A percentile compares a stretch with the other conserved stretches of the same genome.
phyloP scores from a whole-genome alignment of 2,888 invertebrate genomes.

The Volucella zonaria region DNA sequence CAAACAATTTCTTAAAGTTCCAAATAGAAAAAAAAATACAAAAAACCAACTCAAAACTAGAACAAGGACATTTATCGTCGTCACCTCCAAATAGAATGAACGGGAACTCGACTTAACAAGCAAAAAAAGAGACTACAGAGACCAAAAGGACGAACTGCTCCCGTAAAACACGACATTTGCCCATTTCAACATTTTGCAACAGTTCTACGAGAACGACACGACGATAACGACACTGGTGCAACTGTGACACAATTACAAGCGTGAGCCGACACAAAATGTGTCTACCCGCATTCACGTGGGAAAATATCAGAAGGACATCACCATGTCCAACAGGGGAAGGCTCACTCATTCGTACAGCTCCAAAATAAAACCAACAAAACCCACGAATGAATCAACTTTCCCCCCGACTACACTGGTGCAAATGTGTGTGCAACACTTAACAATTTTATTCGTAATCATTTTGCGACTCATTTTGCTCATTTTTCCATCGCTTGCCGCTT shows the following conservation, averaged over 20 bases:
- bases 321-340: slow-evolving; percentile 27
- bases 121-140: neutral
- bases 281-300: slow-evolving; percentile 50
- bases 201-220: slow-evolving; percentile 9
- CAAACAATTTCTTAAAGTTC: no score
- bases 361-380: slow-evolving; percentile 4
- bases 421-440: slow-evolving; percentile 52
- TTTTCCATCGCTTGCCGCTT: slow-evolving; percentile 18
- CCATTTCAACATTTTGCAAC: slow-evolving; percentile 40
- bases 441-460: slow-evolving; percentile 62
- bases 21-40: no score
- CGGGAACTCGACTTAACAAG: slow-evolving; percentile 37
- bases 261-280: slow-evolving; percentile 40
- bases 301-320: slow-evolving; percentile 58
- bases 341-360: slow-evolving; percentile 3
- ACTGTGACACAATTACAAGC: slow-evolving; percentile 59
- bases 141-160: neutral
- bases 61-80: slow-evolving; percentile 37
- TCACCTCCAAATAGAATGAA: slow-evolving; percentile 7
- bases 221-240: slow-evolving; percentile 43
- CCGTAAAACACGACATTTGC: slow-evolving; percentile 41
- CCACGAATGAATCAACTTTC: no score
- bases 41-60: slow-evolving; percentile 26
- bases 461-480: slow-evolving; percentile 8
- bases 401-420: neutral